phyloP scores from a whole-genome alignment of 2,113 vertebrate genomes.

The Bostrychus sinensis region DNA sequence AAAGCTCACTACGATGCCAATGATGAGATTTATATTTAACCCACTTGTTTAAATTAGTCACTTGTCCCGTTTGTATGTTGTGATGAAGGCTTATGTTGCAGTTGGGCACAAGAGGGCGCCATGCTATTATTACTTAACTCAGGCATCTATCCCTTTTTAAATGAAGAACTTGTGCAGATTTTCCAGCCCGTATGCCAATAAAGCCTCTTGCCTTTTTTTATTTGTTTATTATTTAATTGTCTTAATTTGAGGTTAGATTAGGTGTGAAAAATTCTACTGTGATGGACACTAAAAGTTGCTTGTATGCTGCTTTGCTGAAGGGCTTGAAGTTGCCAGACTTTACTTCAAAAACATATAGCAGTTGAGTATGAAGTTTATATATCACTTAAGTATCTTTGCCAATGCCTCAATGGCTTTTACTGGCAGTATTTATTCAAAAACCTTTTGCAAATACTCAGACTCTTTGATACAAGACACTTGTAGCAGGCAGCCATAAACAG shows the following conservation, averaged over 20 bases:
- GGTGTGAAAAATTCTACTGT: constrained; percentile 6
- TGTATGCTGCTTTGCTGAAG: constrained; percentile 17
- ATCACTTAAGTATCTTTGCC: neutral
- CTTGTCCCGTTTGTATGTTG: neutral
- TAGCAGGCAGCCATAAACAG: neutral
- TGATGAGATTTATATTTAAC: constrained; percentile 6
- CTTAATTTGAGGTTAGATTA: neutral
- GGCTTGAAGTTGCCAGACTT: neutral
- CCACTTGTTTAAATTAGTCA: constrained; percentile 8
- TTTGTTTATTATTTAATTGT: neutral
- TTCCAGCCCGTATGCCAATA: constrained; percentile 56
- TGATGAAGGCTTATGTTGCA: constrained; percentile 14
- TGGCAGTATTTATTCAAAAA: neutral
- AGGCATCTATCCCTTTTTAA: constrained; percentile 10
- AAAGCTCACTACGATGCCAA: constrained; percentile 22
- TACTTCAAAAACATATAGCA: constrained; percentile 2
- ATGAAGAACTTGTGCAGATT: constrained; percentile 36
- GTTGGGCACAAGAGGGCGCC: constrained; percentile 48
- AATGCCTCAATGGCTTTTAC: neutral
- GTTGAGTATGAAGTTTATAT: neutral
- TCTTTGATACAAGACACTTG: neutral
- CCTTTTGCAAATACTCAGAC: neutral
- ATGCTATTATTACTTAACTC: constrained; percentile 5
- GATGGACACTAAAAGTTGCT: constrained; percentile 25
- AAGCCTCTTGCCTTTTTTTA: constrained; percentile 33